Base-by-base conservation (phyloP, 2,113 vertebrate species). In the Muscicapa adusta region DNA sequence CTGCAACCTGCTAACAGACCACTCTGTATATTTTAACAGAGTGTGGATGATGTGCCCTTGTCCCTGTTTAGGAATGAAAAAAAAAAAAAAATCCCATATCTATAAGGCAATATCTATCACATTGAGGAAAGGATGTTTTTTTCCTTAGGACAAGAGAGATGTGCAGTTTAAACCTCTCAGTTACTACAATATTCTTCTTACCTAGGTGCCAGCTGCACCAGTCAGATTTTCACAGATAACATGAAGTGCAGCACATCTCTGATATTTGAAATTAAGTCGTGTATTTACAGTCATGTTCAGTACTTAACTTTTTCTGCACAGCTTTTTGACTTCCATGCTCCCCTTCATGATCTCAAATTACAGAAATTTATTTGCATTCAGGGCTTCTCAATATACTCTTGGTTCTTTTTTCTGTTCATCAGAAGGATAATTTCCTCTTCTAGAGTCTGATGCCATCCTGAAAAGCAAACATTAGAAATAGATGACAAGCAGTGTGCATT, bases 391-490 rank as follows among this genome's bases (percentile, higher is more conserved):
- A 3, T 13, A 24, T 31, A 48, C 16, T 63, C 3, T 25, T 14
- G 1, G 3, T 36, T 76, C 17, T 83, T 79, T 83, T 74, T 71
- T 58, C 76, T 78, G 25, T 43, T 81, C 63, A 43, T 54, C 42
- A 76, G 70, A 85, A 94, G n/a, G 63, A 20, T 45, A 26, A 68
- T 89, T 91, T 57, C 25, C 13, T 88, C 68, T 65, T 81, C 24
- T 34, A 38, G 43, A 78, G 14, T n/a, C 58, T 65, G 53, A 79
- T 28, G 48, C 38, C 34, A 70, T 85, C 38, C 40, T 88, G 72
- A 91, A 91, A 38, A 94, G 36, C 34, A 90, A 83, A 96, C 75
- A 51, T 73, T 60, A 73, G n/a, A 85, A 90, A 91, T 14, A 94
- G 56, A 88, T 90, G 77, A 88, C 18, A 80, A 85, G 60, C 47